Evolutionary conservation across 2,113 vertebrate species (phyloP), one percentile per base, ranked within the genome.

Genomic region (Gobius niger): DNA sequence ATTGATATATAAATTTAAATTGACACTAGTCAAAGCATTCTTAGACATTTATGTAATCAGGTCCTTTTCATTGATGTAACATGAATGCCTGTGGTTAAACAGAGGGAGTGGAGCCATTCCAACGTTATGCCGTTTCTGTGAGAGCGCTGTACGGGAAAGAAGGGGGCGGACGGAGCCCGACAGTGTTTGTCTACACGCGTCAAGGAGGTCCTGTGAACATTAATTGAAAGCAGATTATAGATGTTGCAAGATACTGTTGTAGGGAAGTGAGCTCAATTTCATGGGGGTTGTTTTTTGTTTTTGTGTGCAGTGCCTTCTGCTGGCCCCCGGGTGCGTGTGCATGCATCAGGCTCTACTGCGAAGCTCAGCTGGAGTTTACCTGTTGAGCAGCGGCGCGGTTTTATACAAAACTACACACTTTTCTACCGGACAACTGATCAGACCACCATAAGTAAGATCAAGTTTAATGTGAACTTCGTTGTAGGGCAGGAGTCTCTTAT

Each of bases 361-460:
- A 50, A 61, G 52, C 60, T 92, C 46, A 72, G 47, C 9, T 94
- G 93, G 93, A 78, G 65, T 7, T 50, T 91, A 16, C 88, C 91
- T 6, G 67, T 91, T 66, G 89, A 92, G 65, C 78, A 77, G 57
- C 85, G 64, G 9, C 85, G 16, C 0, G 93, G 92, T 6, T 89
- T 89, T 73, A 70, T 92, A 68, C 60, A 49, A 13, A 84, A 78
- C 79, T 94, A 91, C 81, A 91, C 82, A 1, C 8, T 94, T 1
- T 6, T 46, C 46, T 92, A 82, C 69, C 59, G 9, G 34, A 44
- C 70, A 40, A 44, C 16, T 59, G 71, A 89, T 9, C 77, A 73
- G 1, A 47, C 53, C 15, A 8, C 41, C 6, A 72, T 49, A 34
- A 80, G 90, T 91, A 74, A 89, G 91, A 34, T 82, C 0, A 42